Conservation (phyloP, 2,888 invertebrate genomes). For the Entomobrya proxima region DNA sequence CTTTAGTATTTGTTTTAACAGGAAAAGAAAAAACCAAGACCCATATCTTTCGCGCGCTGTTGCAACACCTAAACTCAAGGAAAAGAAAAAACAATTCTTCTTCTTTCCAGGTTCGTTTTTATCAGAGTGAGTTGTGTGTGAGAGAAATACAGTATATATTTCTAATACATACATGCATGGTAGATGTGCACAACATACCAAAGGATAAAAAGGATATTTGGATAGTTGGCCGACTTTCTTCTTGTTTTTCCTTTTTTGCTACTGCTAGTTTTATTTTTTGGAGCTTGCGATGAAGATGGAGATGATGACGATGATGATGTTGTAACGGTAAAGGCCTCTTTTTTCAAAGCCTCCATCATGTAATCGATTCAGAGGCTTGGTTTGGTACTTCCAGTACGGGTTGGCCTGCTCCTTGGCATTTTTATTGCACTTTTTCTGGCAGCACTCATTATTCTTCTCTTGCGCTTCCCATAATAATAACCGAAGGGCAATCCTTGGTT, state of each 20-base stretch:
- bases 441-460: slow-evolving; percentile 71
- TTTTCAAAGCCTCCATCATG: slow-evolving; percentile 62
- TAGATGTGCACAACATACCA: neutral
- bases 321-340: slow-evolving; percentile 21
- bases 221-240: slow-evolving; percentile 45
- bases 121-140: neutral
- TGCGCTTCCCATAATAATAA: slow-evolving; percentile 69
- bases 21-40: neutral
- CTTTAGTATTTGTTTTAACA: neutral
- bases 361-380: slow-evolving; percentile 68
- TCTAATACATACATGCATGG: no score
- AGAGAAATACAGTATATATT: no score
- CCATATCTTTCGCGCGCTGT: neutral
- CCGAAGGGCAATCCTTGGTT: slow-evolving; percentile 65
- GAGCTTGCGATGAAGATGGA: neutral
- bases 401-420: slow-evolving; percentile 69
- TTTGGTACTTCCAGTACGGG: neutral
- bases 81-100: slow-evolving; percentile 27
- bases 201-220: neutral
- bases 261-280: neutral
- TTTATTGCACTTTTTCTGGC: slow-evolving; percentile 72
- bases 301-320: slow-evolving; percentile 7
- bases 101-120: neutral
- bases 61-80: neutral
- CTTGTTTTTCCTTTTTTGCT: neutral